Percentiles rank a stretch among this genome's conserved stretches.
phyloP scores from a whole-genome alignment of 37 sponge, comb jelly and placozoan genomes.

The Petrosia ficiformis region DNA sequence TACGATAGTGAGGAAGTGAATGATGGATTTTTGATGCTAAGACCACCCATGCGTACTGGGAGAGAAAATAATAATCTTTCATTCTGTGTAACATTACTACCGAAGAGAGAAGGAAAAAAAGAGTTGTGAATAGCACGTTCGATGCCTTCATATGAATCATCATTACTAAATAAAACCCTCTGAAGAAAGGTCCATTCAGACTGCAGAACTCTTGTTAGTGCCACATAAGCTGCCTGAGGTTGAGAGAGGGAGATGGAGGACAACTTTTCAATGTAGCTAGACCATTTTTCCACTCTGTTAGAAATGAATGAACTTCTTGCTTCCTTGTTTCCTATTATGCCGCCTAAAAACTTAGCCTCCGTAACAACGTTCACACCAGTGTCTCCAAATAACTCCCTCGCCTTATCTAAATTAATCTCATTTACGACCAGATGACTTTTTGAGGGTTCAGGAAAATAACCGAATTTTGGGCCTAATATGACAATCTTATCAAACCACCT shows the following conservation, averaged over 20 bases:
- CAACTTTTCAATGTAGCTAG: background rate
- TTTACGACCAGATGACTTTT: no score
- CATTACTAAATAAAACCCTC: slow-evolving; percentile 7
- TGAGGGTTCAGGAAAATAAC: no score
- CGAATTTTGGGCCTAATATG: no score
- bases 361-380: no score
- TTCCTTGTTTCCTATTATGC: slow-evolving; percentile 14
- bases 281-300: slow-evolving; percentile 7
- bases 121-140: background rate
- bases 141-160: slow-evolving; percentile 19
- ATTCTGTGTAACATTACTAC: background rate
- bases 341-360: slow-evolving; percentile 24
- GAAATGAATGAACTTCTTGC: background rate
- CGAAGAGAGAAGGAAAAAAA: slow-evolving; percentile 4
- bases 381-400: no score
- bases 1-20: no score
- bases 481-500: no score
- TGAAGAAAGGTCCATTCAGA: slow-evolving; percentile 27
- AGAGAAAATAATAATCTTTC: slow-evolving; percentile 8
- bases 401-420: no score
- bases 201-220: no score
- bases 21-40: no score
- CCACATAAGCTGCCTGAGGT: no score
- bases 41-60: background rate
- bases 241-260: no score